Evolutionary conservation across 1,140 invertebrate genomes (phyloP).

Genomic region (Parapsyche elsis): DNA sequence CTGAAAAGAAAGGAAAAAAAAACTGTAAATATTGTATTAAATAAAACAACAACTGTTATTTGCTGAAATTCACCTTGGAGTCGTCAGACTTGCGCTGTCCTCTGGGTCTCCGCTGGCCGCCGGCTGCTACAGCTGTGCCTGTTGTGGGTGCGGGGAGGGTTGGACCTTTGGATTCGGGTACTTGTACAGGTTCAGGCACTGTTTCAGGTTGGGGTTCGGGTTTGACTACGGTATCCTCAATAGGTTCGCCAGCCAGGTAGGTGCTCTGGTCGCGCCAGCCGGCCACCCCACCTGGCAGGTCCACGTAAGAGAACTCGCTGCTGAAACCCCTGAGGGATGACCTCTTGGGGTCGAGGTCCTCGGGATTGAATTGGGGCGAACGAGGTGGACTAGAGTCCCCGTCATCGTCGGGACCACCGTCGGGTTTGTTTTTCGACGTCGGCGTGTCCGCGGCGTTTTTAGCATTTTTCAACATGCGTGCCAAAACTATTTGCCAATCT

Average conservation of each 20-base stretch:
- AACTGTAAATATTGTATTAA: neutral
- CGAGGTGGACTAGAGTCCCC: slow-evolving; percentile 68
- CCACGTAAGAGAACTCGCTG: slow-evolving; percentile 76
- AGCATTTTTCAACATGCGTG: slow-evolving; percentile 63
- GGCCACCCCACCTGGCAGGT: slow-evolving; percentile 81
- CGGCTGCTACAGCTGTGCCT: slow-evolving; percentile 43
- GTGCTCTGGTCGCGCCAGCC: slow-evolving; percentile 87
- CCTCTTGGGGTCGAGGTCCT: slow-evolving; percentile 38
- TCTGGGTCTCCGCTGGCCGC: slow-evolving; percentile 24
- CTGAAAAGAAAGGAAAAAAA: neutral
- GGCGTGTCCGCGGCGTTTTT: slow-evolving; percentile 60
- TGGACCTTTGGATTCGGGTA: slow-evolving; percentile 15
- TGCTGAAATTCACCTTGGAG: slow-evolving; percentile 52
- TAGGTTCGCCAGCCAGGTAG: slow-evolving; percentile 73
- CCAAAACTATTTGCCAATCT: slow-evolving; percentile 66
- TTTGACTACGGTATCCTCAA: slow-evolving; percentile 25
- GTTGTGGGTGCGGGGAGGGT: slow-evolving; percentile 46
- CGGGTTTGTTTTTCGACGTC: slow-evolving; percentile 63
- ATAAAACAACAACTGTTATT: no score
- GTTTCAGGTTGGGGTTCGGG: neutral
- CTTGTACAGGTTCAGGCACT: slow-evolving; percentile 8
- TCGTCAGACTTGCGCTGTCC: slow-evolving; percentile 22
- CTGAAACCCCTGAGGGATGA: neutral
- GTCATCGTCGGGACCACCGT: slow-evolving; percentile 72
- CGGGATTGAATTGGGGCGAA: slow-evolving; percentile 54